Evolutionary conservation across 2,113 vertebrate species (phyloP).

Genomic region (Eupsittula cactorum): DNA sequence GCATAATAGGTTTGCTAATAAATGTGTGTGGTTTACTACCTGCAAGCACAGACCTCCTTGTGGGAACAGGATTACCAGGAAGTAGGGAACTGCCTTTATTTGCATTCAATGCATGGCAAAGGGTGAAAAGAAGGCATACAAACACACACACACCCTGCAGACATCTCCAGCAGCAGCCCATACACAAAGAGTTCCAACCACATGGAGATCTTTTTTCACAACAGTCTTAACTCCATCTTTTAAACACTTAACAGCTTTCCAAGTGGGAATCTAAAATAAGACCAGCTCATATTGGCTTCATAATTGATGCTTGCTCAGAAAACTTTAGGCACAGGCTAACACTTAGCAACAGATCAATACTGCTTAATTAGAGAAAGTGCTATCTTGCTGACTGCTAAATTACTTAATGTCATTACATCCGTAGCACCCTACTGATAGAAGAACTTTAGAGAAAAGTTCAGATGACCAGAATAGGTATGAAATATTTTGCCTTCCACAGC

Average conservation of each 20-base stretch:
- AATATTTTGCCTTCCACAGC: background rate
- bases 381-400: background rate
- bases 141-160: background rate
- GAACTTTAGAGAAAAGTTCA: background rate
- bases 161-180: background rate
- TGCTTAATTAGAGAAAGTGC: background rate
- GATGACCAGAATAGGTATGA: background rate
- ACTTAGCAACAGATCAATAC: background rate
- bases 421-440: background rate
- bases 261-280: background rate
- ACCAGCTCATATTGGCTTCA: background rate
- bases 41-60: background rate
- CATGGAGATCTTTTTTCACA: background rate
- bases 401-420: background rate
- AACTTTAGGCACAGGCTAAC: background rate
- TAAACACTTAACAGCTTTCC: background rate
- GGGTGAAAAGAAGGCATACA: background rate
- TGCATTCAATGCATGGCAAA: constrained; percentile 33
- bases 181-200: background rate
- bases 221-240: background rate
- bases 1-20: constrained; percentile 4
- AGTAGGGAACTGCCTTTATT: constrained; percentile 16
- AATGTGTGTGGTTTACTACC: constrained; percentile 17
- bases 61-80: constrained; percentile 24
- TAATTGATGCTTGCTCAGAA: background rate